phyloP scores from a whole-genome alignment of 2,113 vertebrate species.

The Datnioides undecimradiatus region DNA sequence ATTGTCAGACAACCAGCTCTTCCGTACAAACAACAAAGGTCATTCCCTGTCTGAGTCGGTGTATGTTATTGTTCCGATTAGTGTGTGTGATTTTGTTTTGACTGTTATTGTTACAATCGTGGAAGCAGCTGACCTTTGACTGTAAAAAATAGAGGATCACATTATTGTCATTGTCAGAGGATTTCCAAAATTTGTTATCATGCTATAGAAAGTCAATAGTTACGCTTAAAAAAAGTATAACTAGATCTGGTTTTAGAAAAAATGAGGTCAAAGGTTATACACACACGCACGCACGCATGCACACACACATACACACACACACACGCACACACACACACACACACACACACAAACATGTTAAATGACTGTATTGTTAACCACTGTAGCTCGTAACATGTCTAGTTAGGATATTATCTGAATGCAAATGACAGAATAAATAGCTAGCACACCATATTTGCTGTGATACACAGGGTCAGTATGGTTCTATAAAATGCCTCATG shows the following conservation, averaged over 20 bases:
- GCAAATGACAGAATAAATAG: conserved; percentile 8
- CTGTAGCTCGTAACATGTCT: background rate
- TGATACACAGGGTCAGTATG: background rate
- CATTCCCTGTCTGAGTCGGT: conserved; percentile 71
- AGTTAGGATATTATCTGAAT: background rate
- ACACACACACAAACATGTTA: background rate
- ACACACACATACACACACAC: background rate
- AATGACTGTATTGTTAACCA: background rate
- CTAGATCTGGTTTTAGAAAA: background rate
- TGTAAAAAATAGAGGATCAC: conserved; percentile 64
- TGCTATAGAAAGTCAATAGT: conserved; percentile 4
- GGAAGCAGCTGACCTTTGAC: conserved; percentile 72
- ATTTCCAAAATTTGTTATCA: conserved; percentile 12
- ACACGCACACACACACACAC: background rate
- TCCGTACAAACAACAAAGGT: conserved; percentile 74
- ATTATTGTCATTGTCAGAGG: conserved; percentile 71
- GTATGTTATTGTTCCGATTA: conserved; percentile 71
- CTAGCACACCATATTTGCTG: background rate
- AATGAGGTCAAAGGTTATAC: background rate
- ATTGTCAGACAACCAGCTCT: conserved; percentile 71
- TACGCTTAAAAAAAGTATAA: background rate
- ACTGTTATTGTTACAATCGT: conserved; percentile 69
- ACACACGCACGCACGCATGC: background rate
- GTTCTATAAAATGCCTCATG: background rate
- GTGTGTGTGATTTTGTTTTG: conserved; percentile 78